These are phyloP conservation scores for Benthosema pterotum DNA, from an alignment of 2,797 vertebrate species.

Conservation along the genomic window DNA sequence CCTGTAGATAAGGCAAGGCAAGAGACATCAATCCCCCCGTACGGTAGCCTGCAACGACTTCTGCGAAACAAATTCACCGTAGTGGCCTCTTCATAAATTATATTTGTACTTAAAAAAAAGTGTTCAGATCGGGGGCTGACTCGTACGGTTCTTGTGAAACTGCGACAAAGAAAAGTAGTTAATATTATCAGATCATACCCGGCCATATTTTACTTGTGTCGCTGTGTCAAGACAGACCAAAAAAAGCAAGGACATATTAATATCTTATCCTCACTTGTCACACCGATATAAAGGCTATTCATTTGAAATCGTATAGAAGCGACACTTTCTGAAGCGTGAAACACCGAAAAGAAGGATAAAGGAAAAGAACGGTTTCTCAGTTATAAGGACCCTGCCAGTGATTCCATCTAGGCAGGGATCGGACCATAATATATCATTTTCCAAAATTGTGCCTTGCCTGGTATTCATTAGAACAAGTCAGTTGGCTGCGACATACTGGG, in stretches of 20 bases:
- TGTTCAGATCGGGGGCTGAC: conserved; percentile 20
- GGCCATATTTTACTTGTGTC: conserved; percentile 20
- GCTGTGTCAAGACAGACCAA: conserved; percentile 23
- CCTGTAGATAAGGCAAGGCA: too few species aligned
- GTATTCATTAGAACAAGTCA: conserved; percentile 10
- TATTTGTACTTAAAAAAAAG: background rate
- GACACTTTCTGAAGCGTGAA: conserved; percentile 5
- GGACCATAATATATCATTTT: background rate
- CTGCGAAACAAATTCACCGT: too few species aligned
- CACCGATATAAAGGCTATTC: conserved; percentile 34
- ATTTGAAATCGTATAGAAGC: background rate
- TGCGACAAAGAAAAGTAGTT: conserved; percentile 19
- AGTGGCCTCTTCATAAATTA: too few species aligned
- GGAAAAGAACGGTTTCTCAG: too few species aligned
- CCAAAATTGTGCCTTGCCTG: conserved; percentile 4
- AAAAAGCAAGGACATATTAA: conserved; percentile 18
- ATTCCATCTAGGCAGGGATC: background rate
- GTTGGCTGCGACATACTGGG: too few species aligned
- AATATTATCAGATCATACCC: conserved; percentile 25
- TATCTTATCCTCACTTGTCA: conserved; percentile 35
- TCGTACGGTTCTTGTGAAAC: conserved; percentile 24
- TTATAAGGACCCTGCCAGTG: background rate
- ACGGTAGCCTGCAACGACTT: too few species aligned
- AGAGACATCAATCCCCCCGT: too few species aligned
- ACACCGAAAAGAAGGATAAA: conserved; percentile 5